phyloP scores from a whole-genome alignment of 2,797 vertebrate genomes.

The Hafferia zeledoni region DNA sequence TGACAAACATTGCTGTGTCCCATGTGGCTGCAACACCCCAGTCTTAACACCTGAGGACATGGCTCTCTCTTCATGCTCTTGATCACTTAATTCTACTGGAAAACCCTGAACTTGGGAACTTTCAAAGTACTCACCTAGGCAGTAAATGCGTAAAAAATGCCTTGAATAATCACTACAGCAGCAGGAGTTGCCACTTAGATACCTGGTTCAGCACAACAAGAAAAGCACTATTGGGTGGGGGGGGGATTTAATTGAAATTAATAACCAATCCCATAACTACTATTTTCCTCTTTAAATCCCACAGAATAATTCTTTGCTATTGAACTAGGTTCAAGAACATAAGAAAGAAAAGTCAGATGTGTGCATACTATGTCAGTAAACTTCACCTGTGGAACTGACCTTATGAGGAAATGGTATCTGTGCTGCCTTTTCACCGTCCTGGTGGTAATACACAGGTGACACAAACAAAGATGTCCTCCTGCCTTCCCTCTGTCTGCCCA shows the following conservation, averaged over 20 bases:
- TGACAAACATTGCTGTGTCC: not conserved
- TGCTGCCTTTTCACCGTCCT: conserved; percentile 3
- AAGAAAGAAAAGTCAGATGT: not conserved
- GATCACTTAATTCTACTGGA: not conserved
- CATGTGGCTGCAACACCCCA: not conserved
- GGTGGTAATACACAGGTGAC: conserved; percentile 2
- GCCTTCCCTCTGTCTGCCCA: not conserved
- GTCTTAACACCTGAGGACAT: not conserved
- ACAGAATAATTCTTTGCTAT: not conserved
- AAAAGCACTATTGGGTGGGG: not conserved
- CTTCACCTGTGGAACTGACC: not conserved
- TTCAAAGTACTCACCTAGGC: not conserved
- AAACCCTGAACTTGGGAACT: not conserved
- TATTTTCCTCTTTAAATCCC: not conserved
- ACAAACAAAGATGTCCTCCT: not conserved
- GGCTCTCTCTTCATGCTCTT: not conserved
- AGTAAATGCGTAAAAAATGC: not conserved
- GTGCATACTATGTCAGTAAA: not conserved
- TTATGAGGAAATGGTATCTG: not conserved
- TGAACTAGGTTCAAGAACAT: not conserved
- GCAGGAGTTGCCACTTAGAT: not conserved
- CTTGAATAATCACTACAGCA: not conserved
- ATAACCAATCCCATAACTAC: not conserved
- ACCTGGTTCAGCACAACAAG: conserved; percentile 18
- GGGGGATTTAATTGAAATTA: not conserved